Base-by-base conservation (phyloP, 2,888 invertebrate species). In the Rhyacophila evoluta region DNA sequence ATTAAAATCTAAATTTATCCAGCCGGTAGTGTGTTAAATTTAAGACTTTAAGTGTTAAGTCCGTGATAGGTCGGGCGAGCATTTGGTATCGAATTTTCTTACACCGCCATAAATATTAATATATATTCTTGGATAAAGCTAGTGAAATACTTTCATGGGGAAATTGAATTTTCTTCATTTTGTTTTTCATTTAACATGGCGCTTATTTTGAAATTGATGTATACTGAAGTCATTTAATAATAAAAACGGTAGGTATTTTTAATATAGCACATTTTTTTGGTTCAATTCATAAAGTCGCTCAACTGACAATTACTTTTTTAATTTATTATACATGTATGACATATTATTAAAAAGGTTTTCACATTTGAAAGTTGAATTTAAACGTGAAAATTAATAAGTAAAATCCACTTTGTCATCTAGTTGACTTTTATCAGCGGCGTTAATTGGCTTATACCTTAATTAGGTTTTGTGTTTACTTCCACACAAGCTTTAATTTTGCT, bases 51-150 rank as follows among this genome's bases (percentile, higher is more conserved):
- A 55, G 55, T 55, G 55, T 25, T 25, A 55, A 19, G 55, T 25
- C 55, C 19, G 55, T 55, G 55, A 55, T 19, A 55, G 55, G 55
- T 55, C 19, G 55, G 55, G 29, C 69, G 69, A 33, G 69, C 69
- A 69, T 27, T 69, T 55, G 33, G 33, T 69, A 69, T 69, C 33
- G 69, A 33, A 69, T 69, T 69, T 33, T 69, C 69, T 69, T 69
- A 29, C 69, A 69, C 29, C 69, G 69, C 69, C 69, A 69, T 69
- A 69, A 69, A 69, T 69, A 69, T 69, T 69, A 69, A 69, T 69
- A 69, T 29, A 69, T 33, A 33, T 33, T 33, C 33, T 69, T 28
- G 69, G 28, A 69, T 69, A 69, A 69, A 69, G 69, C 69, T 29
- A 69, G 69, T 33, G 69, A 33, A 69, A 69, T 69, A 69, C 33